Base-by-base conservation (phyloP, 2,888 invertebrate species). In the Capitulum mitella region DNA sequence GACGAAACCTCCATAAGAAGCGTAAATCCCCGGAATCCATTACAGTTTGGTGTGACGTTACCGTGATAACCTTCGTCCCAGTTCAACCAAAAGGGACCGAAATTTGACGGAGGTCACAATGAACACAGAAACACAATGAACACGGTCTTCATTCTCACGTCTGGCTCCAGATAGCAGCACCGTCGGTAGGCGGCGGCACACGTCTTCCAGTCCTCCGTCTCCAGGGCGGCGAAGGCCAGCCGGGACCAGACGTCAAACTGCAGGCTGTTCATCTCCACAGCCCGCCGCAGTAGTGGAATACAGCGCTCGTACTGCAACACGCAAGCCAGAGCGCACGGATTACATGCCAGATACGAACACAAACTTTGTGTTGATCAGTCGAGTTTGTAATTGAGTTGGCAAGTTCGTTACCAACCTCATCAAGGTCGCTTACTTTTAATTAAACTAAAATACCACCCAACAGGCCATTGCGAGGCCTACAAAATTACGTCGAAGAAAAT, bases 241-340 rank as follows among this genome's bases (percentile, higher is more conserved):
- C 93, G 90, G 81, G 94, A 87, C 94, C 96, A 95, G 22, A 94
- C 90, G n/a, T 88, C 87, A 82, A 93, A 92, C 87, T 98, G 97
- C 78, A 97, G 88, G 0, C 92, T 91, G 85, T 97, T 97, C 79
- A 97, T 91, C 83, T 93, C 91, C 5, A 95, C 88, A 0, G 95
- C 94, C 84, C 90, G 89, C 85, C 93, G 91, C 81, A 92, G 92
- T 86, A 95, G 94, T 1, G 91, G 90, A 82, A 96, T 90, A 81
- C 94, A 92, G 83, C 92, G 89, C 26, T 88, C 88, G 84, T 93
- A 96, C 85, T 92, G 88, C 83, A 84, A 81, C 80, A 81, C 76
- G 58, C 40, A n/a, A 26, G 74, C 40, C 26, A 22, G 6, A 16
- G 5, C 32, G 40, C 46, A 19, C 19, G 26, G n/a, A n/a, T 54